These are phyloP conservation scores for Distichodus sexfasciatus DNA, from an alignment of 2,797 vertebrate genomes.

Conservation along the genomic window DNA sequence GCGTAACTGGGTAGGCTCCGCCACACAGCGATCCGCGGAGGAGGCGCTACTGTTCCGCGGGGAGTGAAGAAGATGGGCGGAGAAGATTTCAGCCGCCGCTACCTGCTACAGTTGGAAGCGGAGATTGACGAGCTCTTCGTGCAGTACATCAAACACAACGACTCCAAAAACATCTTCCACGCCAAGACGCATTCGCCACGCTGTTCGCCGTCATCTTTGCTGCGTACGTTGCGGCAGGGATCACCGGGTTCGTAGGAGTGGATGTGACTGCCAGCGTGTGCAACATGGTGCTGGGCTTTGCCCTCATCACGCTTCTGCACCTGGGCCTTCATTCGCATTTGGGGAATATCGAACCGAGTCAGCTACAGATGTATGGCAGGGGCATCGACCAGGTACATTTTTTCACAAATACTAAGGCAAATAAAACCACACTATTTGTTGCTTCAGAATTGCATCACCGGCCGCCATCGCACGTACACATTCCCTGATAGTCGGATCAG, in stretches of 20 bases:
- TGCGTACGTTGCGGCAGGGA: constrained; percentile 92
- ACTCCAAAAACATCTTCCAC: constrained; percentile 99
- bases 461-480: too few relatives aligned
- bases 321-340: constrained; percentile 97
- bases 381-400: constrained; percentile 99
- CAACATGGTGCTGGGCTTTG: constrained; percentile 98
- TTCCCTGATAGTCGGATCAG: too few relatives aligned
- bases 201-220: constrained; percentile 99
- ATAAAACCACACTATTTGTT: too few relatives aligned
- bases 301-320: constrained; percentile 96
- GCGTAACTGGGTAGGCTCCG: constrained; percentile 87
- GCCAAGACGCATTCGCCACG: constrained; percentile 94
- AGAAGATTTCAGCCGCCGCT: constrained; percentile 96
- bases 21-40: constrained; percentile 81
- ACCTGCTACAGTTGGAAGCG: constrained; percentile 91
- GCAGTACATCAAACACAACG: constrained; percentile 99
- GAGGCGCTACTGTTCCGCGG: constrained; percentile 88
- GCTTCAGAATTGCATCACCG: too few relatives aligned
- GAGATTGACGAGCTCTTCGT: constrained; percentile 95
- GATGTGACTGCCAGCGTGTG: constrained; percentile 97
- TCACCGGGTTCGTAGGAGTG: constrained; percentile 95
- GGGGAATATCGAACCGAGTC: constrained; percentile 96
- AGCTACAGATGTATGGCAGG: constrained; percentile 98
- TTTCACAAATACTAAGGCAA: neutral
- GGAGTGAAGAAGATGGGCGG: constrained; percentile 98